These are phyloP conservation scores for Atopsyche davidsoni DNA, from an alignment of 1,140 invertebrate species.

Conservation along the genomic window DNA sequence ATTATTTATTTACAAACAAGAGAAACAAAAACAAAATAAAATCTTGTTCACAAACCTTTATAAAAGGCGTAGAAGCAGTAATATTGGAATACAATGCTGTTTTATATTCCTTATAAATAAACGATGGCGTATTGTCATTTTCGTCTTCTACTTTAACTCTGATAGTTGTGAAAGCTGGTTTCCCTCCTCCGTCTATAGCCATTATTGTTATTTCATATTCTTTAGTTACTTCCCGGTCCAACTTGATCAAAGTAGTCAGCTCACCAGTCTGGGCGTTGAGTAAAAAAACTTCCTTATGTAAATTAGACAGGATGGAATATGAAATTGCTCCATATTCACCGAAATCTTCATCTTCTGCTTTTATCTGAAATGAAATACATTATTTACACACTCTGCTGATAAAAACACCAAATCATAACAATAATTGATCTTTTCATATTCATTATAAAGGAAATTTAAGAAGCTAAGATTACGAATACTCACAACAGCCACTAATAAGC, in stretches of 20 bases:
- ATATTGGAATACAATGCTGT: conserved; percentile 59
- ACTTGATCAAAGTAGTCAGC: conserved; percentile 61
- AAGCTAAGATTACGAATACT: conserved; percentile 2
- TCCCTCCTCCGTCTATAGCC: conserved; percentile 72
- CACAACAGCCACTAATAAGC: conserved; percentile 32
- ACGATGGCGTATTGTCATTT: conserved; percentile 79
- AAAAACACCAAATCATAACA: no score
- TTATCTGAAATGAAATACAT: conserved; percentile 40
- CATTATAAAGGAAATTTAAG: not conserved
- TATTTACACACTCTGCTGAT: not conserved
- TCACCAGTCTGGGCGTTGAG: conserved; percentile 72
- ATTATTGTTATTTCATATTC: conserved; percentile 69
- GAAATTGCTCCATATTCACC: conserved; percentile 63
- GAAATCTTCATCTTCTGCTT: conserved; percentile 69
- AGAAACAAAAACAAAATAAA: not conserved
- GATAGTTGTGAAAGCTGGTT: conserved; percentile 67
- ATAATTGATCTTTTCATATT: not conserved
- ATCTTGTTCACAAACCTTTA: conserved; percentile 51
- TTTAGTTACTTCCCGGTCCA: conserved; percentile 68
- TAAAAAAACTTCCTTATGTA: conserved; percentile 63
- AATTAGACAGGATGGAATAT: conserved; percentile 70
- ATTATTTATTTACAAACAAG: no score
- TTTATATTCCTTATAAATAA: conserved; percentile 68
- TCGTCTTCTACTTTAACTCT: conserved; percentile 67
- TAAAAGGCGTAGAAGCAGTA: conserved; percentile 53